phyloP scores from a whole-genome alignment of 1,140 invertebrate genomes.

The Zaprionus ornatus region DNA sequence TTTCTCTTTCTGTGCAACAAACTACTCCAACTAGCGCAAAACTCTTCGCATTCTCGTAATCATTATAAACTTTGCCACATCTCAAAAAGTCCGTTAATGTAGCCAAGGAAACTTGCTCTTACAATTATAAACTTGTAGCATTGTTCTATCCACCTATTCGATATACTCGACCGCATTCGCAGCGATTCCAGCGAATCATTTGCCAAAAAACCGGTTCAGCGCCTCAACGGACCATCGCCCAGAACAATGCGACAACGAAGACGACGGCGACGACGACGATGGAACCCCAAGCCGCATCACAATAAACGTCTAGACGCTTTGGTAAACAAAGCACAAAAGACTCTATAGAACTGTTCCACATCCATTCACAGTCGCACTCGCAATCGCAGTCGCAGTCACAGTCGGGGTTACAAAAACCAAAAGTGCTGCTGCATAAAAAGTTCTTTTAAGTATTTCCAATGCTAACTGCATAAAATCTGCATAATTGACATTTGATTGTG shows the following conservation, averaged over 20 bases:
- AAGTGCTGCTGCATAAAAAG: slow-evolving; percentile 20
- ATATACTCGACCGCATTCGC: slow-evolving; percentile 5
- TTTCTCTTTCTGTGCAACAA: neutral
- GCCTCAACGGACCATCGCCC: slow-evolving; percentile 17
- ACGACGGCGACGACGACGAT: too few relatives aligned
- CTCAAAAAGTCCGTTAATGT: slow-evolving; percentile 33
- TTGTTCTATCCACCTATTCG: slow-evolving; percentile 28
- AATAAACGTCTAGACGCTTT: slow-evolving; percentile 70
- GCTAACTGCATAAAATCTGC: slow-evolving; percentile 63
- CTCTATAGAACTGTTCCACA: slow-evolving; percentile 43
- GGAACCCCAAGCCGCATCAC: slow-evolving; percentile 51
- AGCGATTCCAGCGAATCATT: slow-evolving; percentile 26
- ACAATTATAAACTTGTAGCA: slow-evolving; percentile 45
- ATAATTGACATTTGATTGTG: slow-evolving; percentile 69
- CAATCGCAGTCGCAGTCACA: neutral
- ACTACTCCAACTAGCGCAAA: neutral
- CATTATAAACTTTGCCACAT: slow-evolving; percentile 28
- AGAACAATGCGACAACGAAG: slow-evolving; percentile 34
- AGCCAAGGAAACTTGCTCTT: slow-evolving; percentile 28
- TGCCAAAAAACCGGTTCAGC: slow-evolving; percentile 34
- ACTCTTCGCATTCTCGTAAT: neutral
- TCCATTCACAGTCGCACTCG: neutral
- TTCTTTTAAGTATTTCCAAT: slow-evolving; percentile 40
- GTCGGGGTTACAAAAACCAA: slow-evolving; percentile 1
- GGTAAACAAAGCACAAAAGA: slow-evolving; percentile 74